phyloP scores from a whole-genome alignment of 2,888 invertebrate genomes.

The Trachelus stipa region DNA sequence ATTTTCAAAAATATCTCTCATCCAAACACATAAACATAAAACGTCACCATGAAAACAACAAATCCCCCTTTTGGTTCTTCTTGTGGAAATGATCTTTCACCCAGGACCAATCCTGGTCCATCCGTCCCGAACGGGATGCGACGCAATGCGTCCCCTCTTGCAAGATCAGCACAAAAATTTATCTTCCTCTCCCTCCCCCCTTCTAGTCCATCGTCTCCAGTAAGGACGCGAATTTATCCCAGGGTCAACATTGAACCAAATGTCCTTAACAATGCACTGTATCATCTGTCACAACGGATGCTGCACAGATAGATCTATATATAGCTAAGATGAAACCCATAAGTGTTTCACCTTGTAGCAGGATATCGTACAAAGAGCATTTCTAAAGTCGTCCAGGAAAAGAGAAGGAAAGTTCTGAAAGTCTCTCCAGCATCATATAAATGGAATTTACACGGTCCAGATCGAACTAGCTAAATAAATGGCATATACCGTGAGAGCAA shows the following conservation, averaged over 20 bases:
- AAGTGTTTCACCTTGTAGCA: background rate
- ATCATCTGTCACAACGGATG: background rate
- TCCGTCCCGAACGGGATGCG: background rate
- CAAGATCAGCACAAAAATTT: background rate
- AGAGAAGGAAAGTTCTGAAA: background rate
- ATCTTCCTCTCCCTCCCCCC: background rate
- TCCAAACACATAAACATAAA: background rate
- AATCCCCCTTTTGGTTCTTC: background rate
- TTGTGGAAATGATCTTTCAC: background rate
- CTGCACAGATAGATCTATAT: background rate
- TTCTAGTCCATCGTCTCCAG: background rate
- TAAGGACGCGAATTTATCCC: background rate
- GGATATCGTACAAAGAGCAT: background rate
- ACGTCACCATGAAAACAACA: background rate
- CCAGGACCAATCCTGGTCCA: background rate
- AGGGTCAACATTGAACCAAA: background rate
- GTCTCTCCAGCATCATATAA: background rate
- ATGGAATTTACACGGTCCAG: conserved; percentile 31
- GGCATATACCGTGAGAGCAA: conserved; percentile 44
- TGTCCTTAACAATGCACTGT: background rate
- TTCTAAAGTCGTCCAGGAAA: background rate
- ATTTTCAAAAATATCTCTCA: background rate
- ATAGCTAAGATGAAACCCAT: background rate
- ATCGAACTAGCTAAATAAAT: conserved; percentile 55
- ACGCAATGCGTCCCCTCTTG: background rate